phyloP scores from a whole-genome alignment of 1,140 invertebrate genomes.

The Monochamus saltuarius region DNA sequence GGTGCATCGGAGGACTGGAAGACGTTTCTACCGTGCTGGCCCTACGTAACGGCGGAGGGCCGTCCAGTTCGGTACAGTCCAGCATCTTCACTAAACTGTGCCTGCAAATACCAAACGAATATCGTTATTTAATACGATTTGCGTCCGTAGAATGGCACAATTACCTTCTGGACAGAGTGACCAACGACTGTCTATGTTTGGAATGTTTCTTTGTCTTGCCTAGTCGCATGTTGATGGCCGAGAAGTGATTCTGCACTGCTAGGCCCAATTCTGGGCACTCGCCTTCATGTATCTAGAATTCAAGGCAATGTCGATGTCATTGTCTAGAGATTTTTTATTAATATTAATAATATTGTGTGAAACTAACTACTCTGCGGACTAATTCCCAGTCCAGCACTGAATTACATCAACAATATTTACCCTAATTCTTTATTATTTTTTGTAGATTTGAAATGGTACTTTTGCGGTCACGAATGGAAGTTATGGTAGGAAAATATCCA shows the following conservation, averaged over 20 bases:
- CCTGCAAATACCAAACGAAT: conserved; percentile 50
- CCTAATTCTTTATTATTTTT: too few relatives aligned
- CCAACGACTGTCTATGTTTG: conserved; percentile 79
- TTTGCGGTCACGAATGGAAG: too few relatives aligned
- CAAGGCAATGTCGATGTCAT: not conserved
- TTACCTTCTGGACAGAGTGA: conserved; percentile 74
- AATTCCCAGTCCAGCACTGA: too few relatives aligned
- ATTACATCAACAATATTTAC: too few relatives aligned
- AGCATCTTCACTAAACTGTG: conserved; percentile 76
- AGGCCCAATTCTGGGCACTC: conserved; percentile 79
- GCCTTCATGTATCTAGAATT: conserved; percentile 71
- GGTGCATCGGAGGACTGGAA: conserved; percentile 31
- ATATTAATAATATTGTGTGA: too few relatives aligned
- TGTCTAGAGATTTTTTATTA: too few relatives aligned
- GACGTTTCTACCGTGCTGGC: conserved; percentile 42
- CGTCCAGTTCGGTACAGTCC: conserved; percentile 67
- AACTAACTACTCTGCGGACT: too few relatives aligned
- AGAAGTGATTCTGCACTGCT: conserved; percentile 85
- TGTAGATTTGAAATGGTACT: too few relatives aligned
- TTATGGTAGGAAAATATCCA: too few relatives aligned
- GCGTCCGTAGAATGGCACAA: not conserved
- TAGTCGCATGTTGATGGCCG: conserved; percentile 75
- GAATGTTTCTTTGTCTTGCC: conserved; percentile 70
- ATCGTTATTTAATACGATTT: not conserved
- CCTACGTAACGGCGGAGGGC: conserved; percentile 64